A percentile compares a stretch with the other conserved stretches of the same genome.
These are phyloP conservation scores for Acinonyx jubatus DNA, from an alignment of 2,113 vertebrate genomes.

Conservation along the genomic window DNA sequence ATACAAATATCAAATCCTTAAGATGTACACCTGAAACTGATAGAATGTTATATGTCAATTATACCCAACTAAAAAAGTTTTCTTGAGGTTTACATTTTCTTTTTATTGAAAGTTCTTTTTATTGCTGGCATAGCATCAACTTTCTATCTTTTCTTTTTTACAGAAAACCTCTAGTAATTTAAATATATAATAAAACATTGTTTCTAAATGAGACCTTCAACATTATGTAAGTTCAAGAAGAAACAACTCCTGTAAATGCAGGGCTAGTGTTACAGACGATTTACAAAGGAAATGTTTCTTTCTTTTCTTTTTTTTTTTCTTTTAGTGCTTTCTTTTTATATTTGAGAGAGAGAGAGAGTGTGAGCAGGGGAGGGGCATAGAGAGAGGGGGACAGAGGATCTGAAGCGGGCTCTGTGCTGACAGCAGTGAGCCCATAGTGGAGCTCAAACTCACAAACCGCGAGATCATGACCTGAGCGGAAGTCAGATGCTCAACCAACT, in stretches of 20 bases:
- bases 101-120: not conserved
- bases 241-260: not conserved
- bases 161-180: not conserved
- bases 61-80: not conserved
- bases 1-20: not conserved
- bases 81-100: not conserved
- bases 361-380: too few relatives aligned
- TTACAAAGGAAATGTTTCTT: not conserved
- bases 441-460: too few relatives aligned
- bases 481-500: too few relatives aligned
- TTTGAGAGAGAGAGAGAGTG: too few relatives aligned
- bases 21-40: not conserved
- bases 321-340: too few relatives aligned
- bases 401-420: too few relatives aligned
- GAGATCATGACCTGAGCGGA: too few relatives aligned
- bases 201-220: not conserved
- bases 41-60: not conserved
- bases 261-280: not conserved
- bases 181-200: not conserved
- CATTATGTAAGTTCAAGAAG: not conserved
- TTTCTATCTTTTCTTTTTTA: constrained; percentile 20
- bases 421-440: too few relatives aligned
- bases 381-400: too few relatives aligned
- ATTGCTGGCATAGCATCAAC: not conserved
- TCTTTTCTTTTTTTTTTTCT: too few relatives aligned